Conservation (phyloP, 1,140 invertebrate genomes). For the Lordiphosa clarofinis region DNA sequence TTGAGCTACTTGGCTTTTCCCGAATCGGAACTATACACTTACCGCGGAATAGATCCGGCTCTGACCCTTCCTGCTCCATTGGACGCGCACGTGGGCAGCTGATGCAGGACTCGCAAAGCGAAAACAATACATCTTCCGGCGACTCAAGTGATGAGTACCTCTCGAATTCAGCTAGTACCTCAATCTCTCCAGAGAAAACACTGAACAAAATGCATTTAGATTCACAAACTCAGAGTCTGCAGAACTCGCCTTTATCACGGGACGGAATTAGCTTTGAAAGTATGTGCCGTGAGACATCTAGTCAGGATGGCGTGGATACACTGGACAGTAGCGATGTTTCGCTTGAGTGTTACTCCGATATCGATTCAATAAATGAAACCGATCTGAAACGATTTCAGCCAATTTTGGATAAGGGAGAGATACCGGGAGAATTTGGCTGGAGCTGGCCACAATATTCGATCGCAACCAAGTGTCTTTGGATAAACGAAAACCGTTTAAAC, state of each 20-base stretch:
- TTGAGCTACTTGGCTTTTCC: constrained; percentile 89
- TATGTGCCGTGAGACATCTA: constrained; percentile 70
- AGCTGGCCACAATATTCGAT: constrained; percentile 89
- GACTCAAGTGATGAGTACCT: constrained; percentile 66
- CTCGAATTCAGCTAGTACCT: constrained; percentile 39
- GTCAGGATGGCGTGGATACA: constrained; percentile 54
- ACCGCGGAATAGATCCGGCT: constrained; percentile 69
- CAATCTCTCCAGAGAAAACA: constrained; percentile 47
- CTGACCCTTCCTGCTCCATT: constrained; percentile 75
- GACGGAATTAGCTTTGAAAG: constrained; percentile 77
- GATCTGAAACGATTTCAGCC: constrained; percentile 86
- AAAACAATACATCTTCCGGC: constrained; percentile 63
- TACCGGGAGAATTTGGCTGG: too few species aligned
- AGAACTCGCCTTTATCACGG: constrained; percentile 41
- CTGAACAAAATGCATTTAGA: constrained; percentile 49
- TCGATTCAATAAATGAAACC: constrained; percentile 83
- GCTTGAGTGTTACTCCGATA: constrained; percentile 78
- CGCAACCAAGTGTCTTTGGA: constrained; percentile 88
- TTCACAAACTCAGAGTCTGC: constrained; percentile 38
- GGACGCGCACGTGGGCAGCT: constrained; percentile 56
- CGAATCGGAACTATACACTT: constrained; percentile 82
- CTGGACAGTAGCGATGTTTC: constrained; percentile 43
- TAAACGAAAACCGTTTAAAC: constrained; percentile 88
- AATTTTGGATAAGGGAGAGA: too few species aligned
- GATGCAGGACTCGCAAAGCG: constrained; percentile 59